phyloP scores from a whole-genome alignment of 2,113 vertebrate genomes.

The Orthochromis indermauri region DNA sequence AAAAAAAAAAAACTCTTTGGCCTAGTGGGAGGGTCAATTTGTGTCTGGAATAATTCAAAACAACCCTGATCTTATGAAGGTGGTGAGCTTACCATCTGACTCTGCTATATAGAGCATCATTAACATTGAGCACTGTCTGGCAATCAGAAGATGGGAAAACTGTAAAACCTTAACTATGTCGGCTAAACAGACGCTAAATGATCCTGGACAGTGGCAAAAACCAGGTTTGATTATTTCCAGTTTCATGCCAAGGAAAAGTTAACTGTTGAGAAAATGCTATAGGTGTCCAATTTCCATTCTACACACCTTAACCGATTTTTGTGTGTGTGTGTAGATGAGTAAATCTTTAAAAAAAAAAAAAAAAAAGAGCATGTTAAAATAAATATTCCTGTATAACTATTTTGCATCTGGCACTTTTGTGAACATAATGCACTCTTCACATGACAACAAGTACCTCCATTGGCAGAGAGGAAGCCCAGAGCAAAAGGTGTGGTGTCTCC shows the following conservation, averaged over 20 bases:
- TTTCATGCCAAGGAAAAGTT: neutral
- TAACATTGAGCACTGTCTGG: neutral
- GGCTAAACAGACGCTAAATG: neutral
- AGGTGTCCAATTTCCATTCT: neutral
- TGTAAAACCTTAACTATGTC: neutral
- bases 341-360: neutral
- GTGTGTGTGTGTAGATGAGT: neutral
- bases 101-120: neutral
- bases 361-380: neutral
- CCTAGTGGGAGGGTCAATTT: neutral
- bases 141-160: neutral
- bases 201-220: neutral
- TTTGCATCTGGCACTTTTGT: neutral
- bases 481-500: slow-evolving; percentile 92
- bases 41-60: neutral
- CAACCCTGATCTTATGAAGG: neutral
- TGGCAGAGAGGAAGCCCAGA: slow-evolving; percentile 85
- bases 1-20: rapidly evolving
- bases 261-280: neutral
- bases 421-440: neutral
- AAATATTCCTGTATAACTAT: neutral
- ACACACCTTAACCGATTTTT: neutral
- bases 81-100: neutral
- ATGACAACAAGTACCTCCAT: slow-evolving; percentile 71
- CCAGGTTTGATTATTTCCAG: neutral